Conservation (phyloP, 2,888 invertebrate species). For the Heteromurus nitidus region DNA sequence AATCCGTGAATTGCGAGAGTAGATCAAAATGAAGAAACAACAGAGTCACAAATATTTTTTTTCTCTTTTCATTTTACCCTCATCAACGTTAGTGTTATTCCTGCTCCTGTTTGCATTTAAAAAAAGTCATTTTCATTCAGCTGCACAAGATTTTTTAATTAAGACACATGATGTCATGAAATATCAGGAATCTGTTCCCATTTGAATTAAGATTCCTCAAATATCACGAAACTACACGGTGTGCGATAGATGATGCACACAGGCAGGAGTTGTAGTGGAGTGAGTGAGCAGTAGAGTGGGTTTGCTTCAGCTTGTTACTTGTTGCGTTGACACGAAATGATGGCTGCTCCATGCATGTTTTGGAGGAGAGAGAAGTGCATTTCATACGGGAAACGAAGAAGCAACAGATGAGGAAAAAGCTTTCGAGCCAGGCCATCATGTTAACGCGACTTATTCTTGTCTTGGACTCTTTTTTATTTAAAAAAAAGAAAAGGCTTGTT, state of each 20-base stretch:
- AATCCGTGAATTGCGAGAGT: conserved; percentile 17
- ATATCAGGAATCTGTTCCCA: conserved; percentile 69
- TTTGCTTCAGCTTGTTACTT: too few relatives aligned
- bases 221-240: conserved; percentile 68
- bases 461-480: conserved; percentile 18
- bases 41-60: background rate
- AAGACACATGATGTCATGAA: conserved; percentile 72
- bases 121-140: conserved; percentile 65
- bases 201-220: conserved; percentile 73
- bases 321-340: conserved; percentile 15
- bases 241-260: conserved; percentile 35
- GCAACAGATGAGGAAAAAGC: conserved; percentile 29
- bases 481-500: conserved; percentile 25
- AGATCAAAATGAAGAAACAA: conserved; percentile 28
- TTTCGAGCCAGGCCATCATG: conserved; percentile 19
- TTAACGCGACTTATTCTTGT: conserved; percentile 31
- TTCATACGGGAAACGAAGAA: background rate
- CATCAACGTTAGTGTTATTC: background rate
- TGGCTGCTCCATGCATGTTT: background rate
- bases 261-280: background rate
- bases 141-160: conserved; percentile 70
- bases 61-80: too few relatives aligned
- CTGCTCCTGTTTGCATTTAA: conserved; percentile 22
- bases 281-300: background rate
- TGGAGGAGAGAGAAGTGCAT: too few relatives aligned